Evolutionary conservation across 2,113 vertebrate genomes (phyloP), one percentile per base, ranked within the genome.

Genomic region (Nannobrachium achirus): DNA sequence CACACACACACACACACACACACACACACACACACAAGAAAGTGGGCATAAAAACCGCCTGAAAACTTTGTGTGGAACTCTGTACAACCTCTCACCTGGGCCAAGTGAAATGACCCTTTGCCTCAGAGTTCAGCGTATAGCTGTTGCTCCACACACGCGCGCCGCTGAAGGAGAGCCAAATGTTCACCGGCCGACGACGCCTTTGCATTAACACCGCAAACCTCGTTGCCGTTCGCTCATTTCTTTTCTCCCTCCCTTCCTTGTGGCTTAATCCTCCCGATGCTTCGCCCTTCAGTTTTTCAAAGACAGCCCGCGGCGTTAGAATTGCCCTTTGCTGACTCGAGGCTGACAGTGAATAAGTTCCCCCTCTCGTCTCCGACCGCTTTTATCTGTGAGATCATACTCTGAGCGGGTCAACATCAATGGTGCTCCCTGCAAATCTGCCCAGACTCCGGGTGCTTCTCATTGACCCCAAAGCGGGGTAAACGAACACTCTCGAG

Each of bases 321-420:
- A 85, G 91, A 90, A 83, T 91, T 91, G 90, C 87, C 90, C 90
- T 91, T 86, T 82, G 80, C 88, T 89, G 90, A 91, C 88, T 91
- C 56, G 78, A 25, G 73, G 80, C 85, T 92, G 91, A 91, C 91
- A 90, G 90, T 86, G 88, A 91, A 82, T 91, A 89, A 88, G 84
- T 90, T 91, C 75, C 76, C 69, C 20, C 70, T 87, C 86, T 86
- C 81, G 73, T 84, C 83, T 88, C 72, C 82, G 85, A n/a, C n/a
- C 71, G 79, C 89, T 91, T 92, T 92, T 90, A 92, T 92, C 88
- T 91, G 83, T 85, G 84, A 85, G 88, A 90, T 91, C 88, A 87
- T 88, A 81, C 88, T 86, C 67, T 20, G 85, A 88, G 83, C 76
- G 80, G 91, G 90, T 89, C 88, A 91, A 90, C 90, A 92, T 92